Evolutionary conservation across 2,888 invertebrate genomes (phyloP).

Genomic region (Sthenelais limicola): DNA sequence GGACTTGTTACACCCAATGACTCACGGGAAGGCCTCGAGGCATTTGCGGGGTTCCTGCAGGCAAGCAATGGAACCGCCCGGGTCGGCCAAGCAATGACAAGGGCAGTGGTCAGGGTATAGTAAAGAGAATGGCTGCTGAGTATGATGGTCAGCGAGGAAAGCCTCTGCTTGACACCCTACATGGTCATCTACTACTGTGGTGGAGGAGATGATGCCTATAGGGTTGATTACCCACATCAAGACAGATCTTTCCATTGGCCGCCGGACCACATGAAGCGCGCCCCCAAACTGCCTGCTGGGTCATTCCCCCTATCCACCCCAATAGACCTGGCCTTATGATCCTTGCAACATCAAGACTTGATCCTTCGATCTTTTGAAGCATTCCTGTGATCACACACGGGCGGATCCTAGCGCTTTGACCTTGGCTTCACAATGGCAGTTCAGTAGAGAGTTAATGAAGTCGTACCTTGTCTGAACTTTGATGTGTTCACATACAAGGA

Average conservation of each 20-base stretch:
- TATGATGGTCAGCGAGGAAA: neutral
- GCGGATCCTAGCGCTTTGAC: neutral
- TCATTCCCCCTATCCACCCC: neutral
- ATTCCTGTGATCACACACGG: neutral
- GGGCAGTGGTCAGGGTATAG: neutral
- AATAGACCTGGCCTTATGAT: no score
- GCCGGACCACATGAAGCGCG: neutral
- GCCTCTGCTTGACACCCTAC: conserved; percentile 19
- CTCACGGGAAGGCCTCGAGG: neutral
- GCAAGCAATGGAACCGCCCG: neutral
- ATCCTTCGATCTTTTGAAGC: conserved; percentile 20
- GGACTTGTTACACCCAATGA: neutral
- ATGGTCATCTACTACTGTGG: no score
- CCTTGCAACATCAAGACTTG: conserved; percentile 18
- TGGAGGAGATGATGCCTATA: no score
- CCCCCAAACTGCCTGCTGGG: neutral
- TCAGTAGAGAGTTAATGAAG: conserved; percentile 28
- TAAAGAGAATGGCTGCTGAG: conserved; percentile 7
- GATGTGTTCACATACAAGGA: neutral
- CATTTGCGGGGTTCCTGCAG: conserved; percentile 3
- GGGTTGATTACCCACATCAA: no score
- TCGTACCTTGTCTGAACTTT: conserved; percentile 27
- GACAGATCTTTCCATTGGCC: neutral
- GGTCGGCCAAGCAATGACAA: neutral
- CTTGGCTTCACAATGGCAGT: conserved; percentile 11